Evolutionary conservation across 2,888 invertebrate species (phyloP), one percentile per base, ranked within the genome.

Genomic region (Ornithoptera priamus): DNA sequence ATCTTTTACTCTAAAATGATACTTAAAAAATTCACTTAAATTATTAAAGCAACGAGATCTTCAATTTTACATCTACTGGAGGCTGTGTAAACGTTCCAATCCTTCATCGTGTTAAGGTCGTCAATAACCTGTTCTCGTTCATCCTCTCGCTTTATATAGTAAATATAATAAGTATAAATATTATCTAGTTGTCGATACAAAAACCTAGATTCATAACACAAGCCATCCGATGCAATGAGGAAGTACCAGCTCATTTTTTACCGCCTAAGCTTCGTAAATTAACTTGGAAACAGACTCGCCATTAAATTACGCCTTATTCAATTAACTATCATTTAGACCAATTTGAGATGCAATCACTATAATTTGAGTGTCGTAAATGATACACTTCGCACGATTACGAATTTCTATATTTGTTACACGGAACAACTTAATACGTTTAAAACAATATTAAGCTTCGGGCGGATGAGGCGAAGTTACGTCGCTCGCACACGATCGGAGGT

Each of bases 321-420:
- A 66, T 63, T 62, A 69, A 58, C 58, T 58, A 66, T 69, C 17
- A 65, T 69, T 69, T 50, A 39, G 30, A 22, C 22, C 62, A 62
- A 66, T 69, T 69, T 36, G 18, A 42, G 50, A 62, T 5, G n/a
- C 46, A 62, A 69, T 69, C 39, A 67, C 69, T 62, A 59, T 62
- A 70, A 67, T 66, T 59, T 53, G 30, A 39, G n/a, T 6, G 8
- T 62, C 63, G 58, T 20, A 59, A 62, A 70, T 65, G 39, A 68
- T 64, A 59, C n/a, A 36, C 53, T 66, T 57, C 22, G 12, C 36
- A 62, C 46, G 30, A 67, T 60, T 67, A 20, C 20, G 15, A 66
- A 62, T 22, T 8, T 58, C 65, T 65, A 66, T 70, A 69, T 69
- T 69, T 69, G 69, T 65, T 65, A 62, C 63, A 62, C 58, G 67